These are phyloP conservation scores for Arnoldichthys spilopterus DNA, from an alignment of 2,797 vertebrate genomes.

Conservation along the genomic window DNA sequence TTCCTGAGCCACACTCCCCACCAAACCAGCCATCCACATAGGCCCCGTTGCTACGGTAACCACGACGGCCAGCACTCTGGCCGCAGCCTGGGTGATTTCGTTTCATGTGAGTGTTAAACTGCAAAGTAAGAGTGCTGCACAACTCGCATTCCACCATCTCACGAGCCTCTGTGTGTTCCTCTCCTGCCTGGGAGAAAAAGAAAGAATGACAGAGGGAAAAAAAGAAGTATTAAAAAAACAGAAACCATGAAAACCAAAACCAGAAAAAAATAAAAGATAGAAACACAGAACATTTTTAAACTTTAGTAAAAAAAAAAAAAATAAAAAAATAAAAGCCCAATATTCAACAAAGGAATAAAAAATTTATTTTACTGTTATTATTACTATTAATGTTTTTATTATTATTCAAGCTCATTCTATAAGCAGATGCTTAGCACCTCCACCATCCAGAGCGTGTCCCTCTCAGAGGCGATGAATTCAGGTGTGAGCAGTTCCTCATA, in stretches of 20 bases:
- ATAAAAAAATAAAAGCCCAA: background rate
- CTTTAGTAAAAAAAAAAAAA: background rate
- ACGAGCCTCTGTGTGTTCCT: conserved; percentile 72
- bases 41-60: conserved; percentile 83
- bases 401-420: background rate
- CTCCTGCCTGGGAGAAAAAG: conserved; percentile 67
- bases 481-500: conserved; percentile 82
- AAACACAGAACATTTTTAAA: background rate
- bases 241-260: background rate
- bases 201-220: background rate
- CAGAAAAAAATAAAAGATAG: background rate
- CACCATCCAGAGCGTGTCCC: conserved; percentile 81
- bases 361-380: background rate
- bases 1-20: conserved; percentile 84
- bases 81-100: conserved; percentile 82
- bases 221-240: background rate
- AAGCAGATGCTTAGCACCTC: conserved; percentile 68
- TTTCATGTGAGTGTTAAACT: conserved; percentile 84
- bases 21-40: conserved; percentile 87
- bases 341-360: background rate
- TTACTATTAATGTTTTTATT: background rate
- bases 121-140: conserved; percentile 80
- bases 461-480: conserved; percentile 80
- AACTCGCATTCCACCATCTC: conserved; percentile 85
- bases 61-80: conserved; percentile 80